phyloP scores from a whole-genome alignment of 1,140 invertebrate genomes.

The Eupeodes corollae region DNA sequence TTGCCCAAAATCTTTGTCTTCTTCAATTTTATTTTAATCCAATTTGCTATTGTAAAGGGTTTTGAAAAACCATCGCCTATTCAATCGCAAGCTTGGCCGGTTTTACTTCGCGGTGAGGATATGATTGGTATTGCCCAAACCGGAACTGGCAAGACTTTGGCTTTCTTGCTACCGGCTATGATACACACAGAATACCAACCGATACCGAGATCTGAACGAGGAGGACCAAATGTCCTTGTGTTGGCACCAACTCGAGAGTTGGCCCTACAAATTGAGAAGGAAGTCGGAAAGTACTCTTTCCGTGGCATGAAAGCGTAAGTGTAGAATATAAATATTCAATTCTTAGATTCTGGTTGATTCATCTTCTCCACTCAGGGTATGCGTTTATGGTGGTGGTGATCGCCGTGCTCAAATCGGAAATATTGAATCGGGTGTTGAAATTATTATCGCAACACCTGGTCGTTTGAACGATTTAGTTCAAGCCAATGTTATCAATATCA shows the following conservation, averaged over 20 bases:
- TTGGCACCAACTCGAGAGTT: constrained; percentile 84
- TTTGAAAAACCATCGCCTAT: constrained; percentile 83
- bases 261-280: constrained; percentile 80
- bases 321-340: background rate
- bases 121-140: constrained; percentile 90
- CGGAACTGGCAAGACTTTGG: constrained; percentile 82
- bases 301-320: constrained; percentile 67
- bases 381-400: constrained; percentile 76
- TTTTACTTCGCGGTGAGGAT: constrained; percentile 72
- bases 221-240: constrained; percentile 74
- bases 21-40: background rate
- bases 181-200: constrained; percentile 78
- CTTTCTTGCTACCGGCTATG: constrained; percentile 81
- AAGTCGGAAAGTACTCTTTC: constrained; percentile 78
- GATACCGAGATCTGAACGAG: constrained; percentile 49
- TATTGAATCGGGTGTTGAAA: constrained; percentile 65
- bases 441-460: constrained; percentile 84
- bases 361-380: constrained; percentile 46
- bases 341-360: background rate
- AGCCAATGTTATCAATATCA: constrained; percentile 53
- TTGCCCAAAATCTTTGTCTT: background rate
- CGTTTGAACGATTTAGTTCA: constrained; percentile 69
- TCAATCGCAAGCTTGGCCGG: constrained; percentile 81
- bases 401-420: constrained; percentile 60
- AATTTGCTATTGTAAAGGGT: constrained; percentile 28